Conservation (phyloP, 2,888 invertebrate species). For the Drosophila mimica region DNA sequence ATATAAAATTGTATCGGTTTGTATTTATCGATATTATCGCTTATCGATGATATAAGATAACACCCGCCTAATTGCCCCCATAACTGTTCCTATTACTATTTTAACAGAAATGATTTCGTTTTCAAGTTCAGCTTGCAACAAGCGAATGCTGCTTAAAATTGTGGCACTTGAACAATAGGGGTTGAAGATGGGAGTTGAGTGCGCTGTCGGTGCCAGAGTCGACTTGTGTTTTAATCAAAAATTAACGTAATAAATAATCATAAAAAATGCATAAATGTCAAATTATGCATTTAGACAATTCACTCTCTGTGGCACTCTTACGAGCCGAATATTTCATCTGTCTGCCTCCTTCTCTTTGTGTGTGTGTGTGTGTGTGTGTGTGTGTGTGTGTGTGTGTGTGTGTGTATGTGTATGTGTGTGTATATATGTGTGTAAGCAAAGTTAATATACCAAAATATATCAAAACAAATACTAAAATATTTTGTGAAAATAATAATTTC, state of each 20-base stretch:
- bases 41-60: neutral
- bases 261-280: constrained; percentile 71
- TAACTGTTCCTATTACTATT: neutral
- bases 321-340: constrained; percentile 3
- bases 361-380: constrained; percentile 2
- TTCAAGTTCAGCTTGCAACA: constrained; percentile 37
- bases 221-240: constrained; percentile 64
- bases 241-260: constrained; percentile 70
- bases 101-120: constrained; percentile 9
- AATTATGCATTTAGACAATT: constrained; percentile 60
- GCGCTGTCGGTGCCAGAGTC: constrained; percentile 18
- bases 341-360: neutral
- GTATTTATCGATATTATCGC: neutral
- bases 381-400: neutral
- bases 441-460: neutral
- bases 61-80: neutral
- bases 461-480: constrained; percentile 2
- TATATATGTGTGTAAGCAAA: neutral
- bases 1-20: neutral
- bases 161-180: constrained; percentile 36
- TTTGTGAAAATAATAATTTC: neutral
- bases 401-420: neutral
- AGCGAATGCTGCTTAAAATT: constrained; percentile 15
- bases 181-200: neutral
- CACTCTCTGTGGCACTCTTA: constrained; percentile 19